A percentile compares a stretch with the other conserved stretches of the same genome.
These are phyloP conservation scores for Kuschelorhynchus macadamiae DNA, from an alignment of 2,888 invertebrate species.

Conservation along the genomic window DNA sequence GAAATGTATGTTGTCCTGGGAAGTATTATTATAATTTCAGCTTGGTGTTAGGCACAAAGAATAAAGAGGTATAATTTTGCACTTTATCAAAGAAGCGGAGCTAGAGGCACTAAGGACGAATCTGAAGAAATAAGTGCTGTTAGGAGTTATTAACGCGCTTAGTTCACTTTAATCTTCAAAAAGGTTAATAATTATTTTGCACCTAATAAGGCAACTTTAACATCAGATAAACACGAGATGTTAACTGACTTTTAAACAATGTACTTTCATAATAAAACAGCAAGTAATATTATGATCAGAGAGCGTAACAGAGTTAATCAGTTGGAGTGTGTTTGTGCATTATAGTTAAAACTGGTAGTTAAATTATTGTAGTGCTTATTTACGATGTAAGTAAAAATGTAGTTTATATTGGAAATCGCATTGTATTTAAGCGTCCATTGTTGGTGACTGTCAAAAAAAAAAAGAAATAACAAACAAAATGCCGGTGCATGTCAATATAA, in stretches of 20 bases:
- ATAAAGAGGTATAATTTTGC: conserved; percentile 47
- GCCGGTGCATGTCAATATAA: too few relatives aligned
- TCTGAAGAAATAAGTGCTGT: conserved; percentile 39
- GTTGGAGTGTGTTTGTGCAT: too few relatives aligned
- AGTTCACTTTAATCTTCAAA: conserved; percentile 30
- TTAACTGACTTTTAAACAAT: conserved; percentile 6
- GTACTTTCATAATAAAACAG: conserved; percentile 10
- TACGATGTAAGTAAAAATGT: too few relatives aligned
- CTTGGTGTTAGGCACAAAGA: conserved; percentile 28
- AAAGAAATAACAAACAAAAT: too few relatives aligned
- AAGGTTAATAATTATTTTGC: conserved; percentile 23
- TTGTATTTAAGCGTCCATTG: too few relatives aligned
- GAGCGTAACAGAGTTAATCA: too few relatives aligned
- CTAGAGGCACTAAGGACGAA: conserved; percentile 24
- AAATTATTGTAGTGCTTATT: too few relatives aligned
- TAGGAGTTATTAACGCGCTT: conserved; percentile 40
- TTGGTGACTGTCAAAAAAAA: too few relatives aligned
- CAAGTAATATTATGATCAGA: too few relatives aligned
- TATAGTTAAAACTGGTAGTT: too few relatives aligned
- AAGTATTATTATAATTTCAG: conserved; percentile 43
- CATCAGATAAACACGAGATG: conserved; percentile 21
- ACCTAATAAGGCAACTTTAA: conserved; percentile 27
- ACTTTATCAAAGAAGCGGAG: conserved; percentile 39
- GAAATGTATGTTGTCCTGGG: conserved; percentile 33
- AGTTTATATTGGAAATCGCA: too few relatives aligned